Conservation (phyloP, 2,113 vertebrate genomes). For the Syrmaticus mikado region DNA sequence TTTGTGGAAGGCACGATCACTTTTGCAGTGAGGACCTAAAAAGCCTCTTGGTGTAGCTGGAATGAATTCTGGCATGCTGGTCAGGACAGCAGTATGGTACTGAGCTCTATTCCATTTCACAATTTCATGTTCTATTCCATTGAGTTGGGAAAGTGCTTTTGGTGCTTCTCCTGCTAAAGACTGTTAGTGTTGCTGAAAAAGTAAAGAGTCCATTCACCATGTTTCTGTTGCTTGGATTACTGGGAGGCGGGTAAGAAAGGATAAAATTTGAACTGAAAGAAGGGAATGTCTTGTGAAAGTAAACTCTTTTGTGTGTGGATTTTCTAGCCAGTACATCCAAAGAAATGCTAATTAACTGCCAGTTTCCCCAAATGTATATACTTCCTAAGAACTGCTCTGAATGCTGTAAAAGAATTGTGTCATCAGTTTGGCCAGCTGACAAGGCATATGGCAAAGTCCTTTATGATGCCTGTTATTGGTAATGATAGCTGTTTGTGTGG, state of each 20-base stretch:
- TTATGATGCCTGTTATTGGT: constrained; percentile 27
- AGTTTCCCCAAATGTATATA: neutral
- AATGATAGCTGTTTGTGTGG: constrained; percentile 37
- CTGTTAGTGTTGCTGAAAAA: neutral
- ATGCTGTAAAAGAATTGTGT: constrained; percentile 3
- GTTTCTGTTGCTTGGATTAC: neutral
- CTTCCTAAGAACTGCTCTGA: neutral
- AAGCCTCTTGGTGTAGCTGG: neutral
- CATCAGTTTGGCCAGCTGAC: constrained; percentile 36
- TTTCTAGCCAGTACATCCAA: neutral
- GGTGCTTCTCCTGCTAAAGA: neutral
- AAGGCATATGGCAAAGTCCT: constrained; percentile 49
- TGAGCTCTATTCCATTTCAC: accelerated
- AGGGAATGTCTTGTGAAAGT: neutral
- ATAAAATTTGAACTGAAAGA: neutral
- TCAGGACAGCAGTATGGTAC: neutral
- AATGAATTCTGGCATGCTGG: neutral
- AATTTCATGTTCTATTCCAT: neutral
- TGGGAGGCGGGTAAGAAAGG: neutral
- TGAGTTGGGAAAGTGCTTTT: neutral
- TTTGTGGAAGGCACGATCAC: neutral
- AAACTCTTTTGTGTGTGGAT: neutral
- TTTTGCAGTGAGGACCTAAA: neutral
- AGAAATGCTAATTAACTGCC: neutral
- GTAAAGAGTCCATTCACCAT: neutral